These are phyloP conservation scores for Ceyx erithaca DNA, from an alignment of 2,797 vertebrate genomes.

Conservation along the genomic window DNA sequence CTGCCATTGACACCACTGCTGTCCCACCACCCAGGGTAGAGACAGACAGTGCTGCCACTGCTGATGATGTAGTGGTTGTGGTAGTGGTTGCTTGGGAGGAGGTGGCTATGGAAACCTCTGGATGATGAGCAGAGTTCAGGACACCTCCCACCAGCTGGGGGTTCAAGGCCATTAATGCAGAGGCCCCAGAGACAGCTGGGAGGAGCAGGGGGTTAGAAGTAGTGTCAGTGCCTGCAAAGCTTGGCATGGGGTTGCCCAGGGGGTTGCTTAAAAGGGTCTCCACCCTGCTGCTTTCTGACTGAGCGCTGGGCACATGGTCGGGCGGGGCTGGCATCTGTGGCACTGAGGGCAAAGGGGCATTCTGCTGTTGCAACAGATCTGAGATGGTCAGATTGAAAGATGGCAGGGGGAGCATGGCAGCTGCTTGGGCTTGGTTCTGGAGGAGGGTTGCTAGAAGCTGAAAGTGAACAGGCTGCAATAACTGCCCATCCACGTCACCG, in stretches of 20 bases:
- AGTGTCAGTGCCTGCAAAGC: slow-evolving; percentile 79
- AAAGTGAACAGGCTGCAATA: slow-evolving; percentile 82
- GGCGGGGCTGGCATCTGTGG: slow-evolving; percentile 76
- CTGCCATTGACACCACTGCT: slow-evolving; percentile 86
- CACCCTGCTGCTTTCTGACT: slow-evolving; percentile 77
- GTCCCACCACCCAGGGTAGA: slow-evolving; percentile 85
- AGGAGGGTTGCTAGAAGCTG: slow-evolving; percentile 83
- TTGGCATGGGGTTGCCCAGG: slow-evolving; percentile 72
- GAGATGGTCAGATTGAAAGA: slow-evolving; percentile 83
- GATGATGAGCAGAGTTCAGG: slow-evolving; percentile 87
- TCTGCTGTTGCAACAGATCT: slow-evolving; percentile 79
- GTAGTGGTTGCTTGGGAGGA: slow-evolving; percentile 88
- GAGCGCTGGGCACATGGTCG: slow-evolving; percentile 79
- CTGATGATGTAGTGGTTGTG: slow-evolving; percentile 89
- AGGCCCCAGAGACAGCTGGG: slow-evolving; percentile 79
- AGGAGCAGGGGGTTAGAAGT: slow-evolving; percentile 80
- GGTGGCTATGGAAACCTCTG: slow-evolving; percentile 91
- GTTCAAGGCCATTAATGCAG: slow-evolving; percentile 83
- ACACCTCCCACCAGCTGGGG: slow-evolving; percentile 88
- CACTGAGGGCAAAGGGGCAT: slow-evolving; percentile 74
- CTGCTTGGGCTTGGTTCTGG: slow-evolving; percentile 83
- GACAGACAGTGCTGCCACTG: slow-evolving; percentile 87
- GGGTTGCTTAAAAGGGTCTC: slow-evolving; percentile 80
- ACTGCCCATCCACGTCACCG: slow-evolving; percentile 82
- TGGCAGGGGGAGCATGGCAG: slow-evolving; percentile 81